Conservation (phyloP, 2,888 invertebrate species). For the Lasioglossum malachurum region DNA sequence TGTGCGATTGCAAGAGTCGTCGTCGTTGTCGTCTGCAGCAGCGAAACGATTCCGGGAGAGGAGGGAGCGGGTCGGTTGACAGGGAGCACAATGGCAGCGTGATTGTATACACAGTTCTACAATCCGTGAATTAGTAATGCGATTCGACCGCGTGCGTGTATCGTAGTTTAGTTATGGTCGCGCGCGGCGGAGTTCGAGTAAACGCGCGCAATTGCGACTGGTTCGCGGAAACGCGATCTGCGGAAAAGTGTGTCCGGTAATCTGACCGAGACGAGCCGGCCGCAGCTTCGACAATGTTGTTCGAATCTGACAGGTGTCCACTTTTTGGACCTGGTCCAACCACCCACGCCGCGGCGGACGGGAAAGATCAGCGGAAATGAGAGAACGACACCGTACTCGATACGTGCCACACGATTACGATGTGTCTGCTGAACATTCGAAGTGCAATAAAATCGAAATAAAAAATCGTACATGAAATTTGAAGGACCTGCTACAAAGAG, state of each 20-base stretch:
- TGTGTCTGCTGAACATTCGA: too few species aligned
- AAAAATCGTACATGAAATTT: neutral
- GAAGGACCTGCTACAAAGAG: too few species aligned
- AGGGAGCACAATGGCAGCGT: neutral
- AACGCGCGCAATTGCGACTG: neutral
- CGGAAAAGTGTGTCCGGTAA: slow-evolving; percentile 3
- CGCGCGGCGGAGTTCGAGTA: neutral
- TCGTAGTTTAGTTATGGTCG: neutral
- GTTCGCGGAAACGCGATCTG: neutral
- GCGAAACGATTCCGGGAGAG: neutral
- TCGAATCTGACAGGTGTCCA: slow-evolving; percentile 29
- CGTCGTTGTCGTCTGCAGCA: neutral
- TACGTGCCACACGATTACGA: neutral
- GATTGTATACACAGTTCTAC: neutral
- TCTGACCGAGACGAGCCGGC: neutral
- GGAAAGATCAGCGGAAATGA: neutral
- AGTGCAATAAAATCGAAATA: too few species aligned
- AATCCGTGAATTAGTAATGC: neutral
- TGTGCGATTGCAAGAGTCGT: neutral
- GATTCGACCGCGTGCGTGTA: neutral
- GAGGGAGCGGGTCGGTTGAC: neutral
- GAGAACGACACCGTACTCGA: neutral
- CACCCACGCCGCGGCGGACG: neutral
- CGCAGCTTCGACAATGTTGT: slow-evolving; percentile 23
- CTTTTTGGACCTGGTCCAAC: slow-evolving; percentile 23